Base-by-base conservation (phyloP, 2,113 vertebrate species). In the Acanthisitta chloris region DNA sequence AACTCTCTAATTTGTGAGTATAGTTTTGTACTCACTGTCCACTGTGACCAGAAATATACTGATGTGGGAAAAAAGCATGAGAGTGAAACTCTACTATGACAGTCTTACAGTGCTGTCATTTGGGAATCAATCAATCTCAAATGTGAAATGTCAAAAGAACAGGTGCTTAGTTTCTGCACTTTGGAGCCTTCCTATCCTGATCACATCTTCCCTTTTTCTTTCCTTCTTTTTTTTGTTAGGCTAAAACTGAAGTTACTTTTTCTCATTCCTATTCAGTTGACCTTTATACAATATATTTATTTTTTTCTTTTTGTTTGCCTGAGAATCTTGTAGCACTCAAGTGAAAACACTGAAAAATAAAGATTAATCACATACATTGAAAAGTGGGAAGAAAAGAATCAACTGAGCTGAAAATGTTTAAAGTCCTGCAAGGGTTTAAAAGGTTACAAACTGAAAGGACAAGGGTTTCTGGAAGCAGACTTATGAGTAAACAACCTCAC, bases 401-500 rank as follows among this genome's bases (percentile, higher is more conserved):
- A 91, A 90, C 91, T 72, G 57, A 91, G 5, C 48, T 83, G 82
- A 95, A 95, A 86, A 95, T 52, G 46, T 84, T 95, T 84, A 81
- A 61, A 91, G 79, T 84, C 81, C 79, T 96, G 13, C 31, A 74
- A 72, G 51, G 36, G 72, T 92, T 97, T 94, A 96, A 95, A 97
- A 96, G 51, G 82, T 95, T 95, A 93, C 66, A 97, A 95, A 97
- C 66, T 71, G 88, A 96, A 96, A 96, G 65, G 94, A 95, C 95
- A 94, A 94, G 73, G 52, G 29, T 96, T 98, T 96, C 86, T 93
- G 95, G 94, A 91, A 97, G 91, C 51, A 95, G 85, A 65, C 69
- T 96, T 93, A 95, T 3, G 16, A 95, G 88, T 93, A 97, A 97
- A 97, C 90, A 97, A 90, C 85, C 91, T 97, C 62, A 52, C 84